These are phyloP conservation scores for Geotrupes spiniger DNA, from an alignment of 2,888 invertebrate species.

Conservation along the genomic window DNA sequence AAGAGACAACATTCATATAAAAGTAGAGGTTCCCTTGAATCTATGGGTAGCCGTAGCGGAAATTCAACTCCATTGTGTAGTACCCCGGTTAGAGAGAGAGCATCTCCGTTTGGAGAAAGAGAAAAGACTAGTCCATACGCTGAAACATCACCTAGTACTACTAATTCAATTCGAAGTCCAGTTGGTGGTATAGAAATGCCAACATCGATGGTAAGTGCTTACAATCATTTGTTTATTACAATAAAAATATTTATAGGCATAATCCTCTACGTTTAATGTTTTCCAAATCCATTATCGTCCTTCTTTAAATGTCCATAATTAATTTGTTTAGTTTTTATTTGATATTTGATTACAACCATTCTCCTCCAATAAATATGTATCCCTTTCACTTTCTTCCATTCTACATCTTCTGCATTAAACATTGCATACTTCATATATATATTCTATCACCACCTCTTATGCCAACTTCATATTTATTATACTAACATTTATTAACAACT, in stretches of 20 bases:
- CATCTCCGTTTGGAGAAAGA: conserved; percentile 49
- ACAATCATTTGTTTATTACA: not conserved
- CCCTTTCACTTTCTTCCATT: too few relatives aligned
- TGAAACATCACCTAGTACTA: conserved; percentile 41
- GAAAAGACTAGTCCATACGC: conserved; percentile 49
- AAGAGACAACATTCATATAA: conserved; percentile 61
- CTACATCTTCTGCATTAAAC: too few relatives aligned
- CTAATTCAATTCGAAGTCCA: conserved; percentile 39
- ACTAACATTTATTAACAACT: too few relatives aligned
- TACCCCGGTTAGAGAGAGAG: conserved; percentile 53
- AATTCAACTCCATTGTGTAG: conserved; percentile 53
- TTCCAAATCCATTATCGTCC: too few relatives aligned
- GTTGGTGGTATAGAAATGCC: conserved; percentile 38
- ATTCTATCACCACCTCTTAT: too few relatives aligned
- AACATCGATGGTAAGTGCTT: conserved; percentile 46
- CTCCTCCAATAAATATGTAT: too few relatives aligned
- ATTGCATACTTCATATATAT: too few relatives aligned
- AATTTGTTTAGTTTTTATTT: too few relatives aligned
- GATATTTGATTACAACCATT: too few relatives aligned
- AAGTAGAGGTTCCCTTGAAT: conserved; percentile 52
- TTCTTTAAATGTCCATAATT: too few relatives aligned
- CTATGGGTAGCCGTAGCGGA: conserved; percentile 52
- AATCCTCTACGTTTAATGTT: not conserved
- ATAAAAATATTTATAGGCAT: too few relatives aligned
- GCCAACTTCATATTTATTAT: too few relatives aligned